Evolutionary conservation across 2,888 invertebrate genomes (phyloP).

Genomic region (Athalia cordata): DNA sequence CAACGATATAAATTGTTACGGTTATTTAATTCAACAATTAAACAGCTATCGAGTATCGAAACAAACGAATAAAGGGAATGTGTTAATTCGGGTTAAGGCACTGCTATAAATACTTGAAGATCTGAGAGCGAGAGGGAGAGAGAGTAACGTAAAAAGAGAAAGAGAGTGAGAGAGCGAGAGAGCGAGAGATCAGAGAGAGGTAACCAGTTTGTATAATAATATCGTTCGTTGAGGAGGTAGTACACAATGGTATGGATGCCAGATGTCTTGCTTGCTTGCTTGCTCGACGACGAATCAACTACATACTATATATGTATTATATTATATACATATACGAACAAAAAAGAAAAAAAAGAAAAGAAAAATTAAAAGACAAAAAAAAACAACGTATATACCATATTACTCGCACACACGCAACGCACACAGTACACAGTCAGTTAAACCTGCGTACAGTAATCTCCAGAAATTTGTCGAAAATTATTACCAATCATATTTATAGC

Average conservation of each 20-base stretch:
- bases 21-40: slow-evolving; percentile 34
- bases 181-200: slow-evolving; percentile 47
- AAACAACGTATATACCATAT: background rate
- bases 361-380: slow-evolving; percentile 12
- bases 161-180: slow-evolving; percentile 11
- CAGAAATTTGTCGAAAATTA: too few species aligned
- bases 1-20: slow-evolving; percentile 49
- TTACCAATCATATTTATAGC: too few species aligned
- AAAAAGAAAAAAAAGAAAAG: slow-evolving; percentile 45
- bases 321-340: background rate
- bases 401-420: background rate
- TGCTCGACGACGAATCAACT: slow-evolving; percentile 55
- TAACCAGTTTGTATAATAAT: slow-evolving; percentile 67
- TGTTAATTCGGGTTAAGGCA: slow-evolving; percentile 72
- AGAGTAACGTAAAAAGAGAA: slow-evolving; percentile 45
- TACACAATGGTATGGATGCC: slow-evolving; percentile 67
- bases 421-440: too few species aligned
- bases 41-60: slow-evolving; percentile 47
- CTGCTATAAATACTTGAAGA: slow-evolving; percentile 70
- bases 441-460: too few species aligned
- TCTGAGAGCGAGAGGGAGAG: slow-evolving; percentile 55
- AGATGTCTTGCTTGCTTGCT: slow-evolving; percentile 62
- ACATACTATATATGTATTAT: background rate
- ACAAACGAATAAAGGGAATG: slow-evolving; percentile 63
- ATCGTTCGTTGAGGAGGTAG: slow-evolving; percentile 61